phyloP scores from a whole-genome alignment of 2,888 invertebrate species.

The Digitonthophagus gazella region DNA sequence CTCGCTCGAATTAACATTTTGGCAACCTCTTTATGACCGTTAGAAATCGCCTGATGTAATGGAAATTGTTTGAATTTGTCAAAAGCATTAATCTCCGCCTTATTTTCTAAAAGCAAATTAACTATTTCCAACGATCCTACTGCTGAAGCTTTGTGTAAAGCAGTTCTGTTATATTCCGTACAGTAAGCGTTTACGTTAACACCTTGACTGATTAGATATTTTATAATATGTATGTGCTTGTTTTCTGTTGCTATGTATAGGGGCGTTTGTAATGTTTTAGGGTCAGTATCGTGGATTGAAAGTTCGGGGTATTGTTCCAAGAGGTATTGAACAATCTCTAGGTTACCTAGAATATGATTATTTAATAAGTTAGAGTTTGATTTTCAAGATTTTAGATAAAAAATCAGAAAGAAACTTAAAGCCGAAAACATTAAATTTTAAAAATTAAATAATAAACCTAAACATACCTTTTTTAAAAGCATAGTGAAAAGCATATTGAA shows the following conservation, averaged over 20 bases:
- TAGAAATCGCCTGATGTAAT: slow-evolving; percentile 50
- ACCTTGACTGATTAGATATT: slow-evolving; percentile 57
- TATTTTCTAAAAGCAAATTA: slow-evolving; percentile 45
- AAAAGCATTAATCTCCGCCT: slow-evolving; percentile 46
- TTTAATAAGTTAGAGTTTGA: too few relatives aligned
- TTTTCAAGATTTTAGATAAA: too few relatives aligned
- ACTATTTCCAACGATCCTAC: slow-evolving; percentile 32
- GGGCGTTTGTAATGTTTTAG: slow-evolving; percentile 65
- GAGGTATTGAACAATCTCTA: slow-evolving; percentile 60
- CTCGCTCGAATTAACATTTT: slow-evolving; percentile 57
- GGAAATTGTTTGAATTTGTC: slow-evolving; percentile 53
- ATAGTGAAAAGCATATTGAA: slow-evolving; percentile 71
- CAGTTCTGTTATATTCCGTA: slow-evolving; percentile 42
- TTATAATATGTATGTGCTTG: slow-evolving; percentile 59
- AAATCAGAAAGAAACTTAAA: too few relatives aligned
- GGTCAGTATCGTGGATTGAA: slow-evolving; percentile 64
- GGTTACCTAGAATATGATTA: too few relatives aligned
- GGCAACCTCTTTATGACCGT: slow-evolving; percentile 49
- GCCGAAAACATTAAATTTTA: too few relatives aligned
- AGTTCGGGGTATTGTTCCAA: slow-evolving; percentile 55
- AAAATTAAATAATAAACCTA: too few relatives aligned
- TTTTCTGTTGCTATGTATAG: slow-evolving; percentile 65
- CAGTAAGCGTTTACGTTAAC: slow-evolving; percentile 61
- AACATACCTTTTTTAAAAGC: slow-evolving; percentile 69
- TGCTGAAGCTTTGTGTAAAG: slow-evolving; percentile 49